Percentiles rank a stretch among this genome's conserved stretches.
These are phyloP conservation scores for Periplaneta americana DNA, from an alignment of 1,140 invertebrate species.

Conservation along the genomic window DNA sequence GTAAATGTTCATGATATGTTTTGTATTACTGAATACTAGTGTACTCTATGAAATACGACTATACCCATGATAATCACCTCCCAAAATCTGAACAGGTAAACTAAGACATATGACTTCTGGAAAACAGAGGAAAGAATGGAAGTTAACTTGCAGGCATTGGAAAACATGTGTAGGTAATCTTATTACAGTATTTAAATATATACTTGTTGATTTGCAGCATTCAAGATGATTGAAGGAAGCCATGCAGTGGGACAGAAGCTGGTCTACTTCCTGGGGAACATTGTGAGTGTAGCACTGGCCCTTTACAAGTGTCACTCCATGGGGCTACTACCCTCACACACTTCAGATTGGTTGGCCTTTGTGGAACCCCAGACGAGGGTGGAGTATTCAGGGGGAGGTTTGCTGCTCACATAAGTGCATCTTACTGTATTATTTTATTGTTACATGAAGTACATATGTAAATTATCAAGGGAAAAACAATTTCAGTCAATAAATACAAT, in stretches of 20 bases:
- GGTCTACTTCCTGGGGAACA: constrained; percentile 91
- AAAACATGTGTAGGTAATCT: neutral
- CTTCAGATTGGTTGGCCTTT: constrained; percentile 98
- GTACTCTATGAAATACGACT: too few relatives aligned
- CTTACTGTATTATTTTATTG: too few relatives aligned
- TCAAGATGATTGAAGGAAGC: constrained; percentile 94
- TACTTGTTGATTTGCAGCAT: constrained; percentile 52
- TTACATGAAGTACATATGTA: too few relatives aligned
- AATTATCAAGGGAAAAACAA: too few relatives aligned
- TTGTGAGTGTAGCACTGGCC: constrained; percentile 87
- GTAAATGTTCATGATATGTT: too few relatives aligned
- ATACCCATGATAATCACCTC: too few relatives aligned
- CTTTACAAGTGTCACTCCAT: constrained; percentile 99
- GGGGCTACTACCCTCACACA: constrained; percentile 94
- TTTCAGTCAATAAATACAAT: too few relatives aligned
- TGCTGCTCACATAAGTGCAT: constrained; percentile 53
- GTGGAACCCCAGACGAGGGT: constrained; percentile 83
- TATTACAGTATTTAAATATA: neutral
- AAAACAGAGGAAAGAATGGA: too few relatives aligned
- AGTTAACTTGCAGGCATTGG: too few relatives aligned
- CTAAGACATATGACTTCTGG: too few relatives aligned
- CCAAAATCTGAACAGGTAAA: too few relatives aligned
- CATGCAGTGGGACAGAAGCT: constrained; percentile 88
- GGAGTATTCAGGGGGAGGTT: constrained; percentile 83
- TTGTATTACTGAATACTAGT: too few relatives aligned